A percentile compares a stretch with the other conserved stretches of the same genome.
These are phyloP conservation scores for Atherix ibis DNA, from an alignment of 2,888 invertebrate genomes.

Conservation along the genomic window DNA sequence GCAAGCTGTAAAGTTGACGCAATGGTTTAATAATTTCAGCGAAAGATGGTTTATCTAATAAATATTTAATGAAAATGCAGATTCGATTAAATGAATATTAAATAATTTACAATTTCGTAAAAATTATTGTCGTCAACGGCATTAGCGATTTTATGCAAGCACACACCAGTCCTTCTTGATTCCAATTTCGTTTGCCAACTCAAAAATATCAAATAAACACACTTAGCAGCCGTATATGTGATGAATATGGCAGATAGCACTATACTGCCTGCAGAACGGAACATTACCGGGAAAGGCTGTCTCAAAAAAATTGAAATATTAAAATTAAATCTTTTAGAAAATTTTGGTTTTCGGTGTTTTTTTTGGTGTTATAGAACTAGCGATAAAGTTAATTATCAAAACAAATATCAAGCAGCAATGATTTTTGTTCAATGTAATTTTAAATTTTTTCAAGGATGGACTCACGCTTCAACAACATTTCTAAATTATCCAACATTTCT, in stretches of 20 bases:
- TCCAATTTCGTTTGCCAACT: constrained; percentile 32
- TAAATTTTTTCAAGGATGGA: neutral
- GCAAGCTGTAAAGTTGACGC: constrained; percentile 31
- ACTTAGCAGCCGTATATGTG: constrained; percentile 27
- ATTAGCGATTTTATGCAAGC: constrained; percentile 29
- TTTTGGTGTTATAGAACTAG: neutral
- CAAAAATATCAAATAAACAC: constrained; percentile 27
- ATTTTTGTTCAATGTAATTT: neutral
- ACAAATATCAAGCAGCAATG: neutral
- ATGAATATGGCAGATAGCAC: constrained; percentile 23
- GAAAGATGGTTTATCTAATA: constrained; percentile 28
- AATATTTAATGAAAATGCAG: neutral
- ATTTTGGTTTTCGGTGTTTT: neutral
- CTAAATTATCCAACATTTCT: no score
- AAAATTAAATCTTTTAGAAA: constrained; percentile 5
- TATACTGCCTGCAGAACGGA: constrained; percentile 28
- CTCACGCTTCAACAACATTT: no score
- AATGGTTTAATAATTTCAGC: constrained; percentile 29
- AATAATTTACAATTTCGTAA: constrained; percentile 26
- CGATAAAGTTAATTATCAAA: neutral
- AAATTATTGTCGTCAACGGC: constrained; percentile 28
- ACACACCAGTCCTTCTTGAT: constrained; percentile 30
- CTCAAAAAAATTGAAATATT: constrained; percentile 1
- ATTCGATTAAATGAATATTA: constrained; percentile 1
- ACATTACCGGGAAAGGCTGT: constrained; percentile 23